Evolutionary conservation across 2,797 vertebrate species (phyloP), one percentile per base, ranked within the genome.

Genomic region (Borostomias antarcticus): DNA sequence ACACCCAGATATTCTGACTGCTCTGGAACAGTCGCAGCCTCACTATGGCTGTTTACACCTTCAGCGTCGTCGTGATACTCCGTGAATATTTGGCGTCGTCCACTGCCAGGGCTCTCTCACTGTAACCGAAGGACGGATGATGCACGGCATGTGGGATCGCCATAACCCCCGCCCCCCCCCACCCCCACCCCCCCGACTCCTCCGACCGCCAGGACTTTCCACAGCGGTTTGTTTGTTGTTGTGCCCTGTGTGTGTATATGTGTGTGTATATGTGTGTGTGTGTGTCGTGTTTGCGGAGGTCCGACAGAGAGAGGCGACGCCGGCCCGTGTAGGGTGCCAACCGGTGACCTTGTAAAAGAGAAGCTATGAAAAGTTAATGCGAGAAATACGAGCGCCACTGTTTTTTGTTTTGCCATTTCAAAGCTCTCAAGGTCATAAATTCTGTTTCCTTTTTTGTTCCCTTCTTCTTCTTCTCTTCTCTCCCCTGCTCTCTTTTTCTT

Each of bases 281-380:
- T 69, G 61, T 74, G 72, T 72, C 70, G 66, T 65, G 66, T 40
- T 26, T 33, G 32, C 58, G 70, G 77, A 76, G 69, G 73, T 73
- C 74, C 11, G 52, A 45, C n/a, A 7, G 53, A 53, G 30, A 76
- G 58, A 74, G 13, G 1, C 60, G 62, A 52, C 37, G 15, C 69
- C 45, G 74, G 66, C 72, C 77, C 80, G 82, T 88, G 68, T 82
- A 79, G 70, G 70, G 68, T 85, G 79, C 81, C 85, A 82, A 75
- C 72, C 70, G 63, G 84, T 89, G 91, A 91, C 90, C 90, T 90
- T 82, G 89, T 89, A 83, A 89, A 86, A 81, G 86, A 92, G 85
- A 90, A 76, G 83, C 65, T 47, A 85, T 91, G 65, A 89, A 93
- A 90, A 76, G 90, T 91, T 81, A 10, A 92, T 86, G 79, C 48